These are phyloP conservation scores for Sebastes jordani DNA, from an alignment of 2,797 vertebrate genomes.

Conservation along the genomic window DNA sequence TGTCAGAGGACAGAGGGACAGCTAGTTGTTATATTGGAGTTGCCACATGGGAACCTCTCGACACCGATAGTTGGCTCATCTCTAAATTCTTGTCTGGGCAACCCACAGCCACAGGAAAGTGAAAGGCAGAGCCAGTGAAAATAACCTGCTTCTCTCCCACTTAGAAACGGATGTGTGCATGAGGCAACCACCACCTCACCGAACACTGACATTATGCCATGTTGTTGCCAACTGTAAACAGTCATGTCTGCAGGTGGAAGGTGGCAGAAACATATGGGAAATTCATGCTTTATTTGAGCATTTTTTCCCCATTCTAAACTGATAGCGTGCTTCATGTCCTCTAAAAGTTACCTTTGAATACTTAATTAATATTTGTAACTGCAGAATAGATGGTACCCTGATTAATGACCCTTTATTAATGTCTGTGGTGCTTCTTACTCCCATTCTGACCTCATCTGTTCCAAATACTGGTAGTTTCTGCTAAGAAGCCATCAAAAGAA, in stretches of 20 bases:
- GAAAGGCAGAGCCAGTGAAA: not conserved
- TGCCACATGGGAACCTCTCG: constrained; percentile 15
- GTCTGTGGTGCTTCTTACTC: not conserved
- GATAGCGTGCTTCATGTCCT: not conserved
- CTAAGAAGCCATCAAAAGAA: not conserved
- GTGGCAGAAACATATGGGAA: not conserved
- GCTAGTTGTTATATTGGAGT: constrained; percentile 22
- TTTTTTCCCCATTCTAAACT: not conserved
- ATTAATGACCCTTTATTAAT: not conserved
- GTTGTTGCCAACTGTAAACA: not conserved
- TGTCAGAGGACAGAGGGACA: constrained; percentile 5
- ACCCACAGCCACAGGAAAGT: not conserved
- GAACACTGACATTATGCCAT: not conserved
- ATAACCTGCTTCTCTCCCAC: not conserved
- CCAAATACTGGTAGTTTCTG: not conserved
- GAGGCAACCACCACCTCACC: not conserved
- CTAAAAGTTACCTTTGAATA: not conserved
- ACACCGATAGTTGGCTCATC: constrained; percentile 15
- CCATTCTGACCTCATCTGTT: not conserved
- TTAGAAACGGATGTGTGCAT: not conserved
- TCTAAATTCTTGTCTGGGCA: constrained; percentile 5
- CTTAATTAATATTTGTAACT: not conserved
- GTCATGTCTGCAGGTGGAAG: not conserved
- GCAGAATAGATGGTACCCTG: not conserved
- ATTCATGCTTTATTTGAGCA: not conserved